phyloP scores from a whole-genome alignment of 92 coral and sea anemone species.

The Porites rus region DNA sequence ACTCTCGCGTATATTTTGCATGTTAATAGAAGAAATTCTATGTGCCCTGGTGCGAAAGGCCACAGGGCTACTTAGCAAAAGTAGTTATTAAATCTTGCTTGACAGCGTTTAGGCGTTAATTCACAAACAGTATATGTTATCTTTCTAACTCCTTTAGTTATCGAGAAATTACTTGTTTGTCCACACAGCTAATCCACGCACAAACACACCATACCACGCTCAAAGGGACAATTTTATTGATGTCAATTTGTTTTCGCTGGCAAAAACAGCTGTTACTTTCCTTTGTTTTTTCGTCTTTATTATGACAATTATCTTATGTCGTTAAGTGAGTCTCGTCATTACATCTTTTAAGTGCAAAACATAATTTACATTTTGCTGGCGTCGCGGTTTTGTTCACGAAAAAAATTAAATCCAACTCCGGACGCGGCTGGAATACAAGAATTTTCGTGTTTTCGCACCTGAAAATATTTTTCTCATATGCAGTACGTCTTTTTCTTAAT shows the following conservation, averaged over 20 bases:
- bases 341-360: background rate
- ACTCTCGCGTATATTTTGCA: constrained; percentile 24
- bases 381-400: background rate
- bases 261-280: constrained; percentile 1
- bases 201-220: background rate
- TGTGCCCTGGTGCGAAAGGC: background rate
- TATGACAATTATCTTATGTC: constrained; percentile 8
- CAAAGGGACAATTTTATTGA: background rate
- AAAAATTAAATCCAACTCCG: background rate
- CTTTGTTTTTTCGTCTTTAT: background rate
- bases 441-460: background rate
- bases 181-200: constrained; percentile 1
- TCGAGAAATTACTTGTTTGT: background rate
- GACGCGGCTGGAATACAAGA: background rate
- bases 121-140: background rate
- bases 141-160: background rate
- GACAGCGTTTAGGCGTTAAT: background rate
- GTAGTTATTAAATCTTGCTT: constrained; percentile 12
- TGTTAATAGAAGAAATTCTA: constrained; percentile 5
- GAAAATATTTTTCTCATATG: too few relatives aligned
- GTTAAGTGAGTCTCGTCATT: background rate
- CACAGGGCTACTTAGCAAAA: background rate
- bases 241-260: background rate
- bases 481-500: too few relatives aligned
- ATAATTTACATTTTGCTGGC: background rate